Percentiles rank a stretch among this genome's conserved stretches.
Conservation (phyloP, 2,797 vertebrate genomes). For the Anguilla megastoma region DNA sequence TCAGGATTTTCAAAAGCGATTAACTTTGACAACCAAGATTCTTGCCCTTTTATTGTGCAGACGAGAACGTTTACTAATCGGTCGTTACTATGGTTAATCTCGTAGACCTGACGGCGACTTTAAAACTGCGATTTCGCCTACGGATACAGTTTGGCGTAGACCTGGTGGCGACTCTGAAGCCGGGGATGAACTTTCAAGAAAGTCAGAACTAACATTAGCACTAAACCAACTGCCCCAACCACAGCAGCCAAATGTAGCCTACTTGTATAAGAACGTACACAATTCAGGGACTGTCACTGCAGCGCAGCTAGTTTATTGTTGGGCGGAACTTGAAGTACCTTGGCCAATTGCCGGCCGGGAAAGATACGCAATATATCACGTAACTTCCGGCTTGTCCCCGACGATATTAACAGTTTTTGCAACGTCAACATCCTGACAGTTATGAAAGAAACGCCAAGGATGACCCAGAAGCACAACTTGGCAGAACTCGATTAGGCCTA, state of each 20-base stretch:
- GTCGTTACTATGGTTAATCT: not conserved
- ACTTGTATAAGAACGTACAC: too few relatives aligned
- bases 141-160: not conserved
- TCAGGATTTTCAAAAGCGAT: not conserved
- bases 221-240: not conserved
- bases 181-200: not conserved
- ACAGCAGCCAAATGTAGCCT: not conserved
- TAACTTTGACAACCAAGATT: not conserved
- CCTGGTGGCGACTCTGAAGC: too few relatives aligned
- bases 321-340: not conserved
- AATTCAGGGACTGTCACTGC: too few relatives aligned
- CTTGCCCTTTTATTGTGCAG: not conserved
- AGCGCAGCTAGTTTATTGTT: not conserved
- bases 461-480: not conserved
- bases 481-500: too few relatives aligned
- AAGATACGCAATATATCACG: not conserved
- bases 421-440: not conserved
- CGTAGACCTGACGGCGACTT: conserved; percentile 20
- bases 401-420: not conserved
- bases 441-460: not conserved
- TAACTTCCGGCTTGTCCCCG: not conserved
- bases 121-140: not conserved
- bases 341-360: not conserved
- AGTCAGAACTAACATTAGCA: not conserved
- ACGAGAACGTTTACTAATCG: not conserved